A percentile compares a stretch with the other conserved stretches of the same genome.
Evolutionary conservation across 1,140 invertebrate species (phyloP).

Genomic region (Magallana ariakensis): DNA sequence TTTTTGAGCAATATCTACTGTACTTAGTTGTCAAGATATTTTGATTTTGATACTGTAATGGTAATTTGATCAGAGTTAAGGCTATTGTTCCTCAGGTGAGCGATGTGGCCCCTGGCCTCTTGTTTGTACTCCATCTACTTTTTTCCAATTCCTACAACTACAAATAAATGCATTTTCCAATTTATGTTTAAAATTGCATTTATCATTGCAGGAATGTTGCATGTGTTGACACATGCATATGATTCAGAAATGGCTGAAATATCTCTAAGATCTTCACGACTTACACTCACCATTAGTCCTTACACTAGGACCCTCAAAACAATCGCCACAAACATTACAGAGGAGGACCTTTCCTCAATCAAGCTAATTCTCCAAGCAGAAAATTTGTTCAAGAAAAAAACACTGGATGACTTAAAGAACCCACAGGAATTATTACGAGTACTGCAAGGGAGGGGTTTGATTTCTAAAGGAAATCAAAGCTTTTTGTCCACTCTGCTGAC

Average conservation of each 20-base stretch:
- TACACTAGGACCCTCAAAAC: not conserved
- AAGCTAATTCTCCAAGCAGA: not conserved
- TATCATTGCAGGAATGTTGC: not conserved
- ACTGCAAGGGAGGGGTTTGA: not conserved
- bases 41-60: too few relatives aligned
- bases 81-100: too few relatives aligned
- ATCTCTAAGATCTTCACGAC: not conserved
- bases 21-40: too few relatives aligned
- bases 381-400: not conserved
- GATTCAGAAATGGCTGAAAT: not conserved
- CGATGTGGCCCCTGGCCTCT: too few relatives aligned
- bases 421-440: conserved; percentile 14
- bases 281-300: not conserved
- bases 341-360: not conserved
- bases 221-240: not conserved
- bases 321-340: not conserved
- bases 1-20: too few relatives aligned
- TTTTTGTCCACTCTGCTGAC: not conserved
- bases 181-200: too few relatives aligned
- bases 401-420: not conserved
- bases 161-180: too few relatives aligned
- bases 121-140: too few relatives aligned
- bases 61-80: too few relatives aligned
- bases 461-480: not conserved
- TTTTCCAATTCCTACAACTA: too few relatives aligned